Base-by-base conservation (phyloP, 2,113 vertebrate genomes). In the Indicator maculatus region DNA sequence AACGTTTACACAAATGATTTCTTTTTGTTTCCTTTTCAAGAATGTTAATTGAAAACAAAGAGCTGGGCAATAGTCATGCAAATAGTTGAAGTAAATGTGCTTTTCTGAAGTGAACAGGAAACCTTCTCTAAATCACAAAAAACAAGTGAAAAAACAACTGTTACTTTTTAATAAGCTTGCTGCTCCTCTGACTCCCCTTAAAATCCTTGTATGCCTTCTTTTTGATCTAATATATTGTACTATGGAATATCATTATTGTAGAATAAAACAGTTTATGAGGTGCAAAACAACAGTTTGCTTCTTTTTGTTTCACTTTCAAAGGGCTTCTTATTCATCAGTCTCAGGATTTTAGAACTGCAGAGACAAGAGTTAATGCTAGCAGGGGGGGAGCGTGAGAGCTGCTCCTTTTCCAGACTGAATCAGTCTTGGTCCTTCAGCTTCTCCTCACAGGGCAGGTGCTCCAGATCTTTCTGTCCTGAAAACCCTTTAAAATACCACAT, bases 21-120 rank as follows among this genome's bases (percentile, higher is more conserved):
- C 88, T 72, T 70, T 60, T 92, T 74, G 50, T 82, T 96, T 91
- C 5, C 31, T 84, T 89, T 91, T 91, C 64, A 93, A 44, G 78
- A 94, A 95, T 89, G n/a, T 85, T 93, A 76, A 91, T 73, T 83
- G 71, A 89, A 94, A 89, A 16, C 75, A 94, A 89, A 93, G 38
- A 55, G 6, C 59, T 70, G 30, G 50, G 27, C 30, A 91, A 36
- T 79, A 70, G 36, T 24, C 60, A 45, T 50, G 12, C 18, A 83
- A 79, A 94, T 72, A 4, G 36, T 21, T 79, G 33, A 79, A 73
- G 14, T 23, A 67, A 83, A 73, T 1, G 55, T 16, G 16, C 64
- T 83, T 17, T 52, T 26, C 28, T 24, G n/a, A 83, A 73, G 9
- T 17, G 60, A 74, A 44, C 2, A 77, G 10, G 27, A 82, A 83